phyloP scores from a whole-genome alignment of 2,888 invertebrate species.

The Zelleria hepariella region DNA sequence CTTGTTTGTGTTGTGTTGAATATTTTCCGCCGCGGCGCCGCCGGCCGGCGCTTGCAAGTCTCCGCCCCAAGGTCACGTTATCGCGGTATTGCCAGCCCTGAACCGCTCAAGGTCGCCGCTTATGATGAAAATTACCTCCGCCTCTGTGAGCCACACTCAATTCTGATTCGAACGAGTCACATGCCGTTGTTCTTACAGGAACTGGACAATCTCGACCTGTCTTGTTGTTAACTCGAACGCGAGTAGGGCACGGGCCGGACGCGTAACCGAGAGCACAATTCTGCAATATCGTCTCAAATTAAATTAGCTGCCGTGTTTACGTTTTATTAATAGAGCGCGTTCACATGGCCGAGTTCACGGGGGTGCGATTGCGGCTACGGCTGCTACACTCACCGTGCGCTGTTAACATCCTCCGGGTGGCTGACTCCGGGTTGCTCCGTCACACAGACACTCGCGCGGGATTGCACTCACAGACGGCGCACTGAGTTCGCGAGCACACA shows the following conservation, averaged over 20 bases:
- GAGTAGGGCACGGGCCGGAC: conserved; percentile 39
- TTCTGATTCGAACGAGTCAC: conserved; percentile 1
- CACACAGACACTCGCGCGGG: conserved; percentile 68
- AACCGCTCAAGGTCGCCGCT: conserved; percentile 44
- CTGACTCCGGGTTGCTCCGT: conserved; percentile 51
- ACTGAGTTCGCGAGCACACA: conserved; percentile 62
- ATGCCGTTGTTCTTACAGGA: conserved; percentile 47
- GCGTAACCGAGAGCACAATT: conserved; percentile 38
- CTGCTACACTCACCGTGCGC: conserved; percentile 64
- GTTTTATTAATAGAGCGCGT: conserved; percentile 66
- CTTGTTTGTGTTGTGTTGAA: conserved; percentile 62
- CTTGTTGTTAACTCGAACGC: conserved; percentile 49
- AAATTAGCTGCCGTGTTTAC: conserved; percentile 65
- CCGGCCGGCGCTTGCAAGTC: conserved; percentile 63
- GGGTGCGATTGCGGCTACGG: conserved; percentile 36
- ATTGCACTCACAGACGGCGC: conserved; percentile 69
- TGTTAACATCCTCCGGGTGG: conserved; percentile 69
- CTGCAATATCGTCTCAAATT: conserved; percentile 49
- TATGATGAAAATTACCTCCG: not conserved
- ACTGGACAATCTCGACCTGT: conserved; percentile 57
- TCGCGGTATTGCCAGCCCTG: conserved; percentile 65
- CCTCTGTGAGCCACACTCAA: not conserved
- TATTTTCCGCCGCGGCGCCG: conserved; percentile 54
- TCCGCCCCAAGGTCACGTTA: conserved; percentile 66
- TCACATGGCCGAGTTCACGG: conserved; percentile 62